These are phyloP conservation scores for Hermodice carunculata DNA, from an alignment of 2,888 invertebrate genomes.

Conservation along the genomic window DNA sequence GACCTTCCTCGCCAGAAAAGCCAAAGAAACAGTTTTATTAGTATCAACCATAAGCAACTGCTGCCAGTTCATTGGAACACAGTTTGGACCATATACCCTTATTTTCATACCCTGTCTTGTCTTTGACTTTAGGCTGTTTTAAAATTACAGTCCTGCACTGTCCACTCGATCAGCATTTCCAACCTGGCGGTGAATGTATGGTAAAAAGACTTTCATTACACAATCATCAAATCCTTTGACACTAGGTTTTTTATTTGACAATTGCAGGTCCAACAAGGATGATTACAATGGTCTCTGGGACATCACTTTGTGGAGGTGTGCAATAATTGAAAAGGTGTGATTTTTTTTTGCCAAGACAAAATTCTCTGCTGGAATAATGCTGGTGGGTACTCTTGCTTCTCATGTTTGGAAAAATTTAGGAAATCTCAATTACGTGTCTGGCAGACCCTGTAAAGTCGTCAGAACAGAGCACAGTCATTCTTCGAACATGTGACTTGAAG, in stretches of 20 bases:
- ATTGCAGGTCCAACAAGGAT: conserved; percentile 9
- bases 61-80: conserved; percentile 29
- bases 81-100: conserved; percentile 11
- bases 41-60: too few relatives aligned
- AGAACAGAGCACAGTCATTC: conserved; percentile 21
- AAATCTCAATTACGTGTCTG: too few relatives aligned
- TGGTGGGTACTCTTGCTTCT: background rate
- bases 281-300: background rate
- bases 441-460: too few relatives aligned
- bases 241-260: background rate
- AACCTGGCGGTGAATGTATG: conserved; percentile 7
- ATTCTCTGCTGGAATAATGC: background rate
- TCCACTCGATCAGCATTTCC: conserved; percentile 17
- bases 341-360: background rate
- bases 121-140: conserved; percentile 24
- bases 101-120: conserved; percentile 8
- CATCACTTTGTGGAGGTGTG: background rate
- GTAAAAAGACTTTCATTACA: conserved; percentile 14
- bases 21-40: too few relatives aligned
- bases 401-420: too few relatives aligned
- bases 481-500: conserved; percentile 11
- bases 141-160: conserved; percentile 28
- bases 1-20: too few relatives aligned
- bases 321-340: background rate
- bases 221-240: background rate